Conservation (phyloP, 2,888 invertebrate species). For the Meteorus colon region DNA sequence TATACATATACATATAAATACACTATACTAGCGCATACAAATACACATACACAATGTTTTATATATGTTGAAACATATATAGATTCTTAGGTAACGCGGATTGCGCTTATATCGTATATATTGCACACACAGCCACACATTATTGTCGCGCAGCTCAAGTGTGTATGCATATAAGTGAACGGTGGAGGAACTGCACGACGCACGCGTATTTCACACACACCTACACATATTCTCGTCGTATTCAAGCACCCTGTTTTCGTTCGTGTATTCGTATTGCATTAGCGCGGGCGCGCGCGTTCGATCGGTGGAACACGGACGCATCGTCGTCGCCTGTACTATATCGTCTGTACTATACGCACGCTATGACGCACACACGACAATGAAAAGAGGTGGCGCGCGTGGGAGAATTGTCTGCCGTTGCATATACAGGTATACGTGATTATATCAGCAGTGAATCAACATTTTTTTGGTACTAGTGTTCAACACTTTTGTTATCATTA, state of each 20-base stretch:
- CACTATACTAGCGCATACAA: neutral
- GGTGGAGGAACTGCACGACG: neutral
- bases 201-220: slow-evolving; percentile 3
- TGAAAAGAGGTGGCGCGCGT: neutral
- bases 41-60: slow-evolving; percentile 13
- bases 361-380: slow-evolving; percentile 21
- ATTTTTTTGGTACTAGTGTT: neutral
- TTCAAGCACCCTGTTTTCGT: slow-evolving; percentile 39
- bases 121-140: slow-evolving; percentile 31
- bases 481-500: neutral
- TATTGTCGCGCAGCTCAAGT: slow-evolving; percentile 29
- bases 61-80: slow-evolving; percentile 49
- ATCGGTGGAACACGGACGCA: slow-evolving; percentile 7
- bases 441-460: neutral
- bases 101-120: slow-evolving; percentile 52
- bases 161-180: slow-evolving; percentile 11
- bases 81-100: slow-evolving; percentile 65
- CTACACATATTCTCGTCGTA: slow-evolving; percentile 13
- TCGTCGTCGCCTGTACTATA: slow-evolving; percentile 13
- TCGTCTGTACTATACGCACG: slow-evolving; percentile 21
- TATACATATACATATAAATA: slow-evolving; percentile 13
- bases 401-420: slow-evolving; percentile 5
- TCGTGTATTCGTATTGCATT: slow-evolving; percentile 40
- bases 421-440: neutral
- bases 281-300: slow-evolving; percentile 47